Evolutionary conservation across 2,797 vertebrate species (phyloP).

Genomic region (Enteromius treurensis): DNA sequence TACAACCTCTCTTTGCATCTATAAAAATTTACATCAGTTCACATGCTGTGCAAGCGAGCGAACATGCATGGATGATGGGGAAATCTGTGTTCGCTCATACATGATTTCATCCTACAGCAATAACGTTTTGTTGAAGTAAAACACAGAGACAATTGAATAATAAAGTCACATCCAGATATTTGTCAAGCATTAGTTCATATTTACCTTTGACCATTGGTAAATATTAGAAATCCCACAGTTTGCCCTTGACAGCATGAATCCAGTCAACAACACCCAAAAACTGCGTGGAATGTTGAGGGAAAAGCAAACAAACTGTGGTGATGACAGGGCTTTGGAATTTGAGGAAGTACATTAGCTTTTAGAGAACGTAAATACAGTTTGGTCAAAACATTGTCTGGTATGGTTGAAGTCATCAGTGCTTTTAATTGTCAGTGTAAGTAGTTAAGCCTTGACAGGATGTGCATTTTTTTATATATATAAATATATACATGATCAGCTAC

Average conservation of each 20-base stretch:
- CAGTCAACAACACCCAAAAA: conserved; percentile 26
- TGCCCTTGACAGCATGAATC: conserved; percentile 6
- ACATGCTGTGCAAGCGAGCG: background rate
- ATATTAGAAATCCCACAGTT: conserved; percentile 7
- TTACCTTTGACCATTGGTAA: conserved; percentile 23
- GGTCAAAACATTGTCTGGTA: background rate
- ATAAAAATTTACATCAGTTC: conserved; percentile 12
- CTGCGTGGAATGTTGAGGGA: conserved; percentile 33
- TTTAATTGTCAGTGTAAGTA: background rate
- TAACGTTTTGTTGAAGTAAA: background rate
- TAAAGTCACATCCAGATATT: background rate
- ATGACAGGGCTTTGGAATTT: conserved; percentile 29
- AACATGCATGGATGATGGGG: background rate
- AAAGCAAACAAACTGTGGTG: conserved; percentile 35
- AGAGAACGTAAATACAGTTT: background rate
- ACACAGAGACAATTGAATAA: background rate
- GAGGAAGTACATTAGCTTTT: conserved; percentile 44
- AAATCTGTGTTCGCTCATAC: background rate
- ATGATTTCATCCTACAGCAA: background rate
- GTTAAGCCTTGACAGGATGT: background rate
- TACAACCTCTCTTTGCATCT: conserved; percentile 59
- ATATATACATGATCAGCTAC: background rate
- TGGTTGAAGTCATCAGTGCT: background rate
- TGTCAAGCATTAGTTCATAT: background rate
- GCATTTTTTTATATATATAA: no score